Conservation (phyloP, 2,113 vertebrate genomes). For the Laticauda colubrina region DNA sequence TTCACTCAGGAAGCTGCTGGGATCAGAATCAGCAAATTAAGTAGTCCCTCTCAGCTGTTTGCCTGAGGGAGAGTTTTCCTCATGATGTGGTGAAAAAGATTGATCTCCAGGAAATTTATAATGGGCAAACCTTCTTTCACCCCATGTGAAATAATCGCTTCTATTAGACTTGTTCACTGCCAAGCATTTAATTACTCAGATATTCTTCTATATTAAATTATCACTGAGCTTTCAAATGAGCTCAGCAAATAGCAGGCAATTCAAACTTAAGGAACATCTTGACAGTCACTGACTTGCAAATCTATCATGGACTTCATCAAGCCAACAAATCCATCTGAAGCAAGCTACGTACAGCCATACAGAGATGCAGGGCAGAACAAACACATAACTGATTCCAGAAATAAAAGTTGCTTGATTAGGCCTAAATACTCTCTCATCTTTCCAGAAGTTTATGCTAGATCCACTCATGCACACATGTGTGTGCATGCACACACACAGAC, state of each 20-base stretch:
- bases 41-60: conserved; percentile 37
- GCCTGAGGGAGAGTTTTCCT: conserved; percentile 35
- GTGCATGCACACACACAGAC: too few relatives aligned
- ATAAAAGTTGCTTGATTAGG: neutral
- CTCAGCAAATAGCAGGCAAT: conserved; percentile 20
- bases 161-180: conserved; percentile 24
- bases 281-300: conserved; percentile 28
- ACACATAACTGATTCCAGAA: neutral
- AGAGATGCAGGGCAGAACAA: neutral
- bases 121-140: neutral
- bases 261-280: neutral
- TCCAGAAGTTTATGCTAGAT: neutral
- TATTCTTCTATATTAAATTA: conserved; percentile 9
- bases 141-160: neutral
- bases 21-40: conserved; percentile 53
- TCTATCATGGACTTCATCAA: conserved; percentile 7
- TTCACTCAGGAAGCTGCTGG: conserved; percentile 24
- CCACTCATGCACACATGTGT: neutral
- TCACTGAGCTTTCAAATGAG: conserved; percentile 16
- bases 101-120: conserved; percentile 28
- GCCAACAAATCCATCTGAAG: neutral
- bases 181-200: conserved; percentile 42
- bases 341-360: neutral
- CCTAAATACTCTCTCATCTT: neutral
- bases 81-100: conserved; percentile 13